Percentiles rank a stretch among this genome's conserved stretches.
Evolutionary conservation across 2,797 vertebrate species (phyloP).

Genomic region (Lepus townsendii): DNA sequence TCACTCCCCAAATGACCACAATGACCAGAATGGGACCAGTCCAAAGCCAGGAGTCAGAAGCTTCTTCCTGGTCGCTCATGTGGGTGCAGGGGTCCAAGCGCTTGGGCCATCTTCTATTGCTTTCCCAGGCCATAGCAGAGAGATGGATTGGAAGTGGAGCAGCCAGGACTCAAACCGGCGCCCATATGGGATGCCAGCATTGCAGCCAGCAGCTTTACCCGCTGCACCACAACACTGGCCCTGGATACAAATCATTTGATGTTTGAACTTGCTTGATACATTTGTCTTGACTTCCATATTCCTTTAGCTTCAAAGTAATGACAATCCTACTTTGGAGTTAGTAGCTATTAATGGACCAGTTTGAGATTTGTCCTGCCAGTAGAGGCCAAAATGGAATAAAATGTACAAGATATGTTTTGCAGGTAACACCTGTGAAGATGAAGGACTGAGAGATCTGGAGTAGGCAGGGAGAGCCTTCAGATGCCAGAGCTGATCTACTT

Average conservation of each 20-base stretch:
- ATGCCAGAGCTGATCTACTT: background rate
- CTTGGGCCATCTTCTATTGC: too few species aligned
- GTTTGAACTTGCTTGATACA: constrained; percentile 3
- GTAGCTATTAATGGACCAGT: background rate
- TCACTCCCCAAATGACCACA: too few species aligned
- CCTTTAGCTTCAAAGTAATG: constrained; percentile 38
- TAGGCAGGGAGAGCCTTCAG: background rate
- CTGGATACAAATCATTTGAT: background rate
- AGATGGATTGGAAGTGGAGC: too few species aligned
- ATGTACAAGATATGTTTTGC: constrained; percentile 6
- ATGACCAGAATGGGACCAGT: too few species aligned
- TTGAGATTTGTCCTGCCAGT: constrained; percentile 25
- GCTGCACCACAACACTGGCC: too few species aligned
- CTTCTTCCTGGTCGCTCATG: too few species aligned
- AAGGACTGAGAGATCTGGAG: background rate
- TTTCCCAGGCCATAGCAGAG: too few species aligned
- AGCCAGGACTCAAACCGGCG: too few species aligned
- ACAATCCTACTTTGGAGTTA: constrained; percentile 27
- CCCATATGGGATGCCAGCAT: too few species aligned
- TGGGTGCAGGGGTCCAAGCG: too few species aligned
- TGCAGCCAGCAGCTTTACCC: too few species aligned
- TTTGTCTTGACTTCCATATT: background rate
- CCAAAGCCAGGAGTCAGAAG: too few species aligned
- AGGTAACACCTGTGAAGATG: background rate
- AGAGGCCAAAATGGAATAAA: constrained; percentile 7